Evolutionary conservation across 2,113 vertebrate genomes (phyloP), one percentile per base, ranked within the genome.

Genomic region (Irena cyanogastra): DNA sequence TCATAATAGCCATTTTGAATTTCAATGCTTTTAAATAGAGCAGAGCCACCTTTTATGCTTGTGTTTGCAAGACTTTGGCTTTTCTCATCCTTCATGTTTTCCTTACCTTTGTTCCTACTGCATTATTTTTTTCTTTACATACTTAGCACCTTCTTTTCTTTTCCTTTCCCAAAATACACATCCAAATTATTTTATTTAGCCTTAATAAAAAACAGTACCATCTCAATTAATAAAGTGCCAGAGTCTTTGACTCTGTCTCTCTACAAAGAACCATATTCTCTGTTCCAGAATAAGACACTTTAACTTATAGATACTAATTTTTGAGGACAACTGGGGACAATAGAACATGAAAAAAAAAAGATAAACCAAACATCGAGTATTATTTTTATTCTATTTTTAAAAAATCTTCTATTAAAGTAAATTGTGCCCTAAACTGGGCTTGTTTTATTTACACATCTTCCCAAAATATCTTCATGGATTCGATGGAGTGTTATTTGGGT

Each of bases 401-500:
- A n/a, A n/a, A 41, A 17, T 33, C 9, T 68, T 47, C 7, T 52
- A 1, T 41, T 71, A 28, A 45, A 85, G 6, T 47, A 69, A 90
- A 65, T 63, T 1, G 35, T 27, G 9, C 2, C 6, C 8, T 78
- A 37, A 70, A 50, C 10, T 71, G 9, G 6, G 4, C 15, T 83
- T 81, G 3, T 3, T 16, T 59, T 74, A 10, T 53, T 44, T 53
- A 60, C 47, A 18, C 4, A 10, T 52, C 15, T 28, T 66, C 59
- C 41, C 12, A 66, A 63, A 92, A 66, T 49, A 76, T 16, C 26
- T 53, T 6, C 28, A 16, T 22, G 16, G 27, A 16, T 47, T 68
- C 47, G 2, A 15, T 26, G 16, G 44, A 20, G 14, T 10, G 19
- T 2, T n/a, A 47, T 45, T 5, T 6, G 3, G 7, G 6, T 2